phyloP scores from a whole-genome alignment of 1,140 invertebrate species.

The Leptinotarsa defecta region DNA sequence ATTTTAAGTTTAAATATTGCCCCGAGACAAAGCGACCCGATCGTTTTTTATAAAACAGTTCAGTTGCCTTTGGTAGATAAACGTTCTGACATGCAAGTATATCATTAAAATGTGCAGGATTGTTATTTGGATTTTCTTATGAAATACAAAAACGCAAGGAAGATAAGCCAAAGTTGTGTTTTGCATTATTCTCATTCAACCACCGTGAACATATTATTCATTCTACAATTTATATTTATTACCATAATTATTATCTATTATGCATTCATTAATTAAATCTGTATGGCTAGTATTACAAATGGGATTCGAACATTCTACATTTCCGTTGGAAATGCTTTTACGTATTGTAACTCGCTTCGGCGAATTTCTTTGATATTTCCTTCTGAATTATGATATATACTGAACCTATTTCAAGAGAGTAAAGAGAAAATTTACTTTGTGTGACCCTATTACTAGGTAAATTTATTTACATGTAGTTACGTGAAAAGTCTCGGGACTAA shows the following conservation, averaged over 20 bases:
- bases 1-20: not conserved
- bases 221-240: conserved; percentile 20
- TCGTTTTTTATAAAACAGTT: conserved; percentile 4
- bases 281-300: conserved; percentile 10
- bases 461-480: too few relatives aligned
- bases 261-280: conserved; percentile 14
- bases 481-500: too few relatives aligned
- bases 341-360: not conserved
- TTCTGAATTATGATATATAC: too few relatives aligned
- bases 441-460: too few relatives aligned
- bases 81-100: conserved; percentile 20
- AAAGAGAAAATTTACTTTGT: too few relatives aligned
- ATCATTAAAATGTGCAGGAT: conserved; percentile 25
- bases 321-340: not conserved
- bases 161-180: conserved; percentile 18
- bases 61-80: conserved; percentile 25
- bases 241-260: conserved; percentile 17
- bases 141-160: conserved; percentile 17
- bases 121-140: conserved; percentile 26
- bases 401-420: too few relatives aligned
- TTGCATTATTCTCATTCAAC: conserved; percentile 21
- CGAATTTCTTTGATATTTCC: not conserved
- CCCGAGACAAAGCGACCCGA: not conserved
- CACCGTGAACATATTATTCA: conserved; percentile 19
- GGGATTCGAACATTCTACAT: not conserved